Evolutionary conservation across 1,140 invertebrate genomes (phyloP), one percentile per base, ranked within the genome.

Genomic region (Microplitis demolitor): DNA sequence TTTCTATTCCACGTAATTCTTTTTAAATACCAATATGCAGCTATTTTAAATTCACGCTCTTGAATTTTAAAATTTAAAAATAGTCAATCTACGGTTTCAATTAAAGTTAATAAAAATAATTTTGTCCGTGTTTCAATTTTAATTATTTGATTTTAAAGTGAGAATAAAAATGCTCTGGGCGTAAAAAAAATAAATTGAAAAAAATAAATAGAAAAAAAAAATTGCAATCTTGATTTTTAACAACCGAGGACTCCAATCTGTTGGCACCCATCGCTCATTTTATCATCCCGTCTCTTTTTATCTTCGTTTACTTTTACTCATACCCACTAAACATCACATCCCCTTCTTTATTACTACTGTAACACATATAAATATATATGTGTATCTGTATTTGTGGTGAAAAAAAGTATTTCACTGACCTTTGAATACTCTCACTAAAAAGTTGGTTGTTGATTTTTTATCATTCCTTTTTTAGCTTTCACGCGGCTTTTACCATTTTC

Each of bases 191-290:
- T 58, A 58, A 31, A 58, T 9, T 14, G 53, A 24, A 54, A 54
- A 14, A 31, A 14, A 4, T 4, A 66, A 53, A 54, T 11, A 34
- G 14, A 11, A 45, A 45, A 9, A 51, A 66, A 66, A 50, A n/a
- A 45, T 53, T 14, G 31, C 5, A 67, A 67, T 67, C 39, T 54
- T 45, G 45, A 16, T 67, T 67, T 34, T 16, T n/a, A 33, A 67
- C 45, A 54, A 67, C 50, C 53, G 33, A 67, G 33, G 50, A 54
- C 51, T 67, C 14, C 50, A 67, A 67, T 67, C 66, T 67, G 37
- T 11, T 34, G 31, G 37, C 35, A 35, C 60, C 50, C 66, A 67
- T 67, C 66, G 66, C 31, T 67, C 31, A 16, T 67, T 67, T 50
- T 35, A 56, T 24, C 9, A 45, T 45, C 11, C 39, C 39, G 39